Conservation (phyloP, 2,113 vertebrate species). For the Paracanthobrama guichenoti region DNA sequence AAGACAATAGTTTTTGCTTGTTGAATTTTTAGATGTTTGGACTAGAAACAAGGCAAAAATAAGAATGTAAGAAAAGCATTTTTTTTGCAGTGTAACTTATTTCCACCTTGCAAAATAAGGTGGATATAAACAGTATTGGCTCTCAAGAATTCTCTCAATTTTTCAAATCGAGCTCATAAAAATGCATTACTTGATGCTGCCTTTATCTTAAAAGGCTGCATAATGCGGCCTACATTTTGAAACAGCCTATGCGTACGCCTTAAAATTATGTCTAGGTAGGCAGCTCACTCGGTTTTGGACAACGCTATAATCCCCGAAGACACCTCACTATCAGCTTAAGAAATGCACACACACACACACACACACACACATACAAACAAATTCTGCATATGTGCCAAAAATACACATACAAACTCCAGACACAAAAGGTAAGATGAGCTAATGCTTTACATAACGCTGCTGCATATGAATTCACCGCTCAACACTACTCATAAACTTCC, state of each 20-base stretch:
- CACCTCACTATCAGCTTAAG: slow-evolving; percentile 32
- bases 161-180: neutral
- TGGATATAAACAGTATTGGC: neutral
- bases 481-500: neutral
- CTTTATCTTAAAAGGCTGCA: neutral
- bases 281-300: neutral
- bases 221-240: neutral
- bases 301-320: neutral
- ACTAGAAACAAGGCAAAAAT: no score
- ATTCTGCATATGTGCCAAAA: neutral
- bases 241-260: neutral
- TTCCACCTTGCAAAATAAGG: neutral
- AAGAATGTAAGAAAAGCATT: no score
- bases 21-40: no score
- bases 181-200: neutral
- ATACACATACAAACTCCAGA: neutral
- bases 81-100: no score
- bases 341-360: slow-evolving; percentile 14
- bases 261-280: neutral
- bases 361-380: slow-evolving; percentile 21
- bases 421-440: neutral
- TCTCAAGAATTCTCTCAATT: neutral
- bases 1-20: no score
- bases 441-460: neutral
- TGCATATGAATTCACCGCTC: neutral